Evolutionary conservation across 2,113 vertebrate genomes (phyloP), one percentile per base, ranked within the genome.

Genomic region (Dipodomys merriami): DNA sequence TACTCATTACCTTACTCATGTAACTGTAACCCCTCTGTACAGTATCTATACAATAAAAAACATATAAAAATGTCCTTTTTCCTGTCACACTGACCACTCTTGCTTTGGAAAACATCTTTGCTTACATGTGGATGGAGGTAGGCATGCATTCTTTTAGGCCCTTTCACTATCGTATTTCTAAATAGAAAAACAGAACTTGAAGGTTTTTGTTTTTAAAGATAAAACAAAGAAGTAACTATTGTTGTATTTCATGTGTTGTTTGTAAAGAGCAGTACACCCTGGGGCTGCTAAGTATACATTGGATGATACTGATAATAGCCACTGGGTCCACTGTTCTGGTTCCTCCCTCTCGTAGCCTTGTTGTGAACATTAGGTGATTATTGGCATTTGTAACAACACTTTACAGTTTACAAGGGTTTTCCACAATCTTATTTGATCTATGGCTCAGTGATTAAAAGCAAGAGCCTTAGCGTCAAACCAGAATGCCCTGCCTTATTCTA

Each of bases 371-470:
- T 57, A 68, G 91, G 77, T 69, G 62, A 87, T 86, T 79, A 6
- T 35, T 33, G 72, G 86, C 53, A 35, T 88, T 92, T 86, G 72
- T 67, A 64, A 62, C n/a, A 64, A 33, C 29, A n/a, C 83, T 82
- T 82, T 57, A 82, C 46, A 79, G 64, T 92, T 92, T 93, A 85
- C 83, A 57, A 57, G 92, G 68, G 60, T 22, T 80, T 88, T 62
- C 85, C 60, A 74, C 27, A 46, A 60, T 69, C 74, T 73, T 60
- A 22, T 29, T 72, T 68, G 79, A 81, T 91, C 83, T 22, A 15
- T 77, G 65, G 79, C 80, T 81, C 46, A 15, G 69, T 53, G 76
- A 83, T 71, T 64, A 69, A 74, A 83, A 83, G 72, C 29, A 53
- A 44, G 53, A 20, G 27, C 64, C 77, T 87, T 62, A 39, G 68